phyloP scores from a whole-genome alignment of 92 coral and sea anemone genomes.

The Micromussa lordhowensis region DNA sequence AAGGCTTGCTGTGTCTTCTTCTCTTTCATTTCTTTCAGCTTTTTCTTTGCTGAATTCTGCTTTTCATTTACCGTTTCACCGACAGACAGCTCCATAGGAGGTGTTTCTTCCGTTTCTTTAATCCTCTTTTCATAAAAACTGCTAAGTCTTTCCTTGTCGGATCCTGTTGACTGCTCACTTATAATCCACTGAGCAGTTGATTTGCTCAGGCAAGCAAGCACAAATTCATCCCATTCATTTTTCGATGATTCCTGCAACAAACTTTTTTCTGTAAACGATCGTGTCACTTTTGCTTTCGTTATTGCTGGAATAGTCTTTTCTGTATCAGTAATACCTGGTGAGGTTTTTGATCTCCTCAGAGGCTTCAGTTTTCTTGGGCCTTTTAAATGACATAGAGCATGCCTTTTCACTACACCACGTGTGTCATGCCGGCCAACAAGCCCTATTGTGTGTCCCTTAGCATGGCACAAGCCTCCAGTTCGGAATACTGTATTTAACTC shows the following conservation, averaged over 20 bases:
- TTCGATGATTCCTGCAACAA: conserved; percentile 31
- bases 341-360: conserved; percentile 41
- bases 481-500: conserved; percentile 66
- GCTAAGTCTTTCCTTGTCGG: conserved; percentile 81
- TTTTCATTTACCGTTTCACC: conserved; percentile 18
- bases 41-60: conserved; percentile 27
- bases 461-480: conserved; percentile 53
- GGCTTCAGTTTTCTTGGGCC: conserved; percentile 81
- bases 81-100: neutral
- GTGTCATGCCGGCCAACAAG: conserved; percentile 82
- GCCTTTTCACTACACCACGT: conserved; percentile 67
- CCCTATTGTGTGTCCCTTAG: conserved; percentile 56
- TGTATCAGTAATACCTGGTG: conserved; percentile 36
- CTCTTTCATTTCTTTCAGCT: conserved; percentile 43
- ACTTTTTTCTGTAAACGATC: conserved; percentile 39
- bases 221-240: conserved; percentile 95
- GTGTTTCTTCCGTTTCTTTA: conserved; percentile 34
- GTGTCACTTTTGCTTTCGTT: conserved; percentile 20
- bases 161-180: conserved; percentile 76
- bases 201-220: conserved; percentile 82
- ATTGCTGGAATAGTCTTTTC: conserved; percentile 31
- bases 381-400: conserved; percentile 76
- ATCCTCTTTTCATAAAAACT: conserved; percentile 76
- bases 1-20: conserved; percentile 44
- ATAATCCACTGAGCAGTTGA: conserved; percentile 92